Evolutionary conservation across 2,888 invertebrate species (phyloP).

Genomic region (Fissipunctia ypsillon): DNA sequence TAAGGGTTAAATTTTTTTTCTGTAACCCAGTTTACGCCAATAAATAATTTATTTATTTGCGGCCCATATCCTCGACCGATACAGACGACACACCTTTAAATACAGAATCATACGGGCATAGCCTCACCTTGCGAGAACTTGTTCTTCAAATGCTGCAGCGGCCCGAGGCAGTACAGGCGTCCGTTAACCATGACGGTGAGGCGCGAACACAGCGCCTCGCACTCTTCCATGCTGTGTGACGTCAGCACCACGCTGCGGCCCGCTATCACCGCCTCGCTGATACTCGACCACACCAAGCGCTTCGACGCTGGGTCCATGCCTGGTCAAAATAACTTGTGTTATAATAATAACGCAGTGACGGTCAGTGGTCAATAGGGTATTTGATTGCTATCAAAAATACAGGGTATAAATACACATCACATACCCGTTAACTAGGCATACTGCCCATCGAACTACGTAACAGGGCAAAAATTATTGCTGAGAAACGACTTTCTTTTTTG

Average conservation of each 20-base stretch:
- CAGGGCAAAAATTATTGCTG: too few species aligned
- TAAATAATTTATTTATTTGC: background rate
- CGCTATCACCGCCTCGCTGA: slow-evolving; percentile 90
- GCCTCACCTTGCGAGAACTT: slow-evolving; percentile 90
- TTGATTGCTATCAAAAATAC: background rate
- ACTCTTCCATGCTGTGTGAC: slow-evolving; percentile 94
- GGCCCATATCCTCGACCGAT: background rate
- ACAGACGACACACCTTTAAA: background rate
- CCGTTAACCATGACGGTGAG: slow-evolving; percentile 95
- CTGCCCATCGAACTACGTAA: too few species aligned
- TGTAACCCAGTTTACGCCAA: background rate
- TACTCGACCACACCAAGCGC: slow-evolving; percentile 94
- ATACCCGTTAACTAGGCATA: too few species aligned
- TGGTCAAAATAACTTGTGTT: slow-evolving; percentile 58
- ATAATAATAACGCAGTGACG: background rate
- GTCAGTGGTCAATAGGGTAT: too few species aligned
- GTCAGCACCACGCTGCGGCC: slow-evolving; percentile 94
- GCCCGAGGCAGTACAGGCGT: slow-evolving; percentile 92
- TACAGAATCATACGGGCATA: slow-evolving; percentile 1
- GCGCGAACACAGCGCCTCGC: slow-evolving; percentile 95
- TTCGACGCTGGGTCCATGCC: slow-evolving; percentile 96
- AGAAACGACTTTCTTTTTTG: too few species aligned
- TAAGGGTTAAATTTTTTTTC: background rate
- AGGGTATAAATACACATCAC: too few species aligned
- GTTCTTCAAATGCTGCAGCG: slow-evolving; percentile 91